Evolutionary conservation across 2,797 vertebrate species (phyloP).

Genomic region (Miichthys miiuy): DNA sequence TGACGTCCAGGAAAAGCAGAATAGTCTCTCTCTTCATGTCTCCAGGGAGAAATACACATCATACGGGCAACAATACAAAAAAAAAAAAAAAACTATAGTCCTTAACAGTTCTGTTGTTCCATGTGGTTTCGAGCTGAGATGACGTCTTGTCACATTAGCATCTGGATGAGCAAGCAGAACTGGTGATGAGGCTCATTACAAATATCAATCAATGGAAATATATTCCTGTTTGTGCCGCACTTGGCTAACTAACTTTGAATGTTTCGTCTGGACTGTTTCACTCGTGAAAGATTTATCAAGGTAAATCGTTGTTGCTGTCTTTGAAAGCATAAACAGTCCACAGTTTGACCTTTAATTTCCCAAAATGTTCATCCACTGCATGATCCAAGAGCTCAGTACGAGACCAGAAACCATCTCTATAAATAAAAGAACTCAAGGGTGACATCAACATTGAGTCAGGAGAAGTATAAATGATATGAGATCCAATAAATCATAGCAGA

Average conservation of each 20-base stretch:
- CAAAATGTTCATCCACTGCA: not conserved
- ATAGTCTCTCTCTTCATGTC: slow-evolving; percentile 54
- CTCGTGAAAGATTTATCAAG: slow-evolving; percentile 20
- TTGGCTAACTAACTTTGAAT: slow-evolving; percentile 16
- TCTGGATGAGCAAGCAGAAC: slow-evolving; percentile 39
- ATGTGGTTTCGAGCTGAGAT: slow-evolving; percentile 28
- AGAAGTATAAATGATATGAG: slow-evolving; percentile 22
- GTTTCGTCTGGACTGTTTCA: slow-evolving; percentile 23
- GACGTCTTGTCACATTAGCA: slow-evolving; percentile 34
- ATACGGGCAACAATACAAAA: slow-evolving; percentile 6
- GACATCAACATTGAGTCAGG: slow-evolving; percentile 19
- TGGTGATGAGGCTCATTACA: slow-evolving; percentile 43
- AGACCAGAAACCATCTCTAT: not conserved
- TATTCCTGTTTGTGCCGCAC: slow-evolving; percentile 8
- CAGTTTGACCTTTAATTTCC: slow-evolving; percentile 19
- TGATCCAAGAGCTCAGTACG: not conserved
- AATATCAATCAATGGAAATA: slow-evolving; percentile 43
- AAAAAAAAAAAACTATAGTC: slow-evolving; percentile 1
- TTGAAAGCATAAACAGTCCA: slow-evolving; percentile 9
- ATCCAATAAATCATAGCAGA: slow-evolving; percentile 51
- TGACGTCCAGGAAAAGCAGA: slow-evolving; percentile 65
- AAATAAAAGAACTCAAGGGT: slow-evolving; percentile 21
- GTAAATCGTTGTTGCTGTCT: slow-evolving; percentile 14
- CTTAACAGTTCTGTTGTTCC: slow-evolving; percentile 15
- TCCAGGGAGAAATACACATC: slow-evolving; percentile 23